Conservation (phyloP, 1,140 invertebrate species). For the Caenorhabditis inopinata region DNA sequence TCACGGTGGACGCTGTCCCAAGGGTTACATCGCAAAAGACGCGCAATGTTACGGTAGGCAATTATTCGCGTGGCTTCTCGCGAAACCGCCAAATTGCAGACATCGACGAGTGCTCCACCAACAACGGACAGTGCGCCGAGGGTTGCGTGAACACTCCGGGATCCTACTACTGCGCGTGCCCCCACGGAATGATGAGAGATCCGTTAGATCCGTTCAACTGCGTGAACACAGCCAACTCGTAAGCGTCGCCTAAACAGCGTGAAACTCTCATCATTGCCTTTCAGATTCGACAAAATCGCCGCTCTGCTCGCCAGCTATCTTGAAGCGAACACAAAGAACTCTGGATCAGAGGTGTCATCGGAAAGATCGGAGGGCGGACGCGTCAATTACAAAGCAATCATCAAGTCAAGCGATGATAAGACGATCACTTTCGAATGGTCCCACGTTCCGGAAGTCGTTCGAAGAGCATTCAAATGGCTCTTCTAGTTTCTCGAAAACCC, state of each 20-base stretch:
- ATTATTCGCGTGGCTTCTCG: background rate
- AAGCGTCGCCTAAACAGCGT: background rate
- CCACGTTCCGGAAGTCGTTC: constrained; percentile 41
- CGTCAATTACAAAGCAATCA: constrained; percentile 43
- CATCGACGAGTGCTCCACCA: constrained; percentile 75
- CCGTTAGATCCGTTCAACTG: constrained; percentile 45
- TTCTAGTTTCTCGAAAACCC: constrained; percentile 36
- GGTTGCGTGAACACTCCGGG: constrained; percentile 76
- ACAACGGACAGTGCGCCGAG: constrained; percentile 73
- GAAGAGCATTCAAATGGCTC: constrained; percentile 50
- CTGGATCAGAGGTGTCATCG: background rate
- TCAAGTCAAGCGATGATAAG: constrained; percentile 46
- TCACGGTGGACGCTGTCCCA: constrained; percentile 53
- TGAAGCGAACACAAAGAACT: constrained; percentile 26
- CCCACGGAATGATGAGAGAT: constrained; percentile 70
- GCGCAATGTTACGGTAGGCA: constrained; percentile 44
- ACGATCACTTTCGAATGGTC: constrained; percentile 50
- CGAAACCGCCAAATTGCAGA: constrained; percentile 66
- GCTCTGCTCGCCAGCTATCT: constrained; percentile 36
- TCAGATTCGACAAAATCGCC: constrained; percentile 17
- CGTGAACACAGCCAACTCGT: constrained; percentile 41
- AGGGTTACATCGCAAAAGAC: constrained; percentile 48
- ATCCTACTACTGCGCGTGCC: constrained; percentile 78
- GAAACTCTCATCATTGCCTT: background rate
- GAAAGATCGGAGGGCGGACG: background rate